phyloP scores from a whole-genome alignment of 2,888 invertebrate genomes.

The Sminthurinus aureus region DNA sequence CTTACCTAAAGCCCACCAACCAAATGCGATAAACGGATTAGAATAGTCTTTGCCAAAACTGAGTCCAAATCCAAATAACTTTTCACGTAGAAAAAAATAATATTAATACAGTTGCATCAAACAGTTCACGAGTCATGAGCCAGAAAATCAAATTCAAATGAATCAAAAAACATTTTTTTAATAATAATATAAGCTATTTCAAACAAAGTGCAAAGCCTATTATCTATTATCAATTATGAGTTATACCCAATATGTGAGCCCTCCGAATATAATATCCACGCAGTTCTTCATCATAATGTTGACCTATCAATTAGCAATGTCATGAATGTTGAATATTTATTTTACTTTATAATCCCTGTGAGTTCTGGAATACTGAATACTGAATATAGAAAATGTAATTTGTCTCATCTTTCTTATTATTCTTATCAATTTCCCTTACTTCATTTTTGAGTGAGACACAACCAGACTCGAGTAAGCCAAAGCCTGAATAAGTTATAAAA shows the following conservation, averaged over 20 bases:
- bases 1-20: conserved; percentile 74
- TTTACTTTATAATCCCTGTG: too few species aligned
- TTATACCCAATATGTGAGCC: conserved; percentile 86
- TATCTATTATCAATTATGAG: too few species aligned
- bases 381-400: not conserved
- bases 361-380: too few species aligned
- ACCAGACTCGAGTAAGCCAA: conserved; percentile 92
- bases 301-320: too few species aligned
- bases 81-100: too few species aligned
- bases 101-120: too few species aligned
- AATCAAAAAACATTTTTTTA: too few species aligned
- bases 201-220: too few species aligned
- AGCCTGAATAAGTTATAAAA: conserved; percentile 69
- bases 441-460: conserved; percentile 93
- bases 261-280: conserved; percentile 93
- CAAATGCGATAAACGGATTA: conserved; percentile 83
- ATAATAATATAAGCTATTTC: too few species aligned
- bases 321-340: too few species aligned
- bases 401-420: not conserved
- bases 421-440: conserved; percentile 98
- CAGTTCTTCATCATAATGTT: conserved; percentile 59
- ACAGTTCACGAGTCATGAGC: too few species aligned
- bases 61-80: not conserved
- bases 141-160: too few species aligned
- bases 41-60: conserved; percentile 73